Percentiles rank a stretch among this genome's conserved stretches.
Evolutionary conservation across 2,888 invertebrate species (phyloP).

Genomic region (Byasa hedistus): DNA sequence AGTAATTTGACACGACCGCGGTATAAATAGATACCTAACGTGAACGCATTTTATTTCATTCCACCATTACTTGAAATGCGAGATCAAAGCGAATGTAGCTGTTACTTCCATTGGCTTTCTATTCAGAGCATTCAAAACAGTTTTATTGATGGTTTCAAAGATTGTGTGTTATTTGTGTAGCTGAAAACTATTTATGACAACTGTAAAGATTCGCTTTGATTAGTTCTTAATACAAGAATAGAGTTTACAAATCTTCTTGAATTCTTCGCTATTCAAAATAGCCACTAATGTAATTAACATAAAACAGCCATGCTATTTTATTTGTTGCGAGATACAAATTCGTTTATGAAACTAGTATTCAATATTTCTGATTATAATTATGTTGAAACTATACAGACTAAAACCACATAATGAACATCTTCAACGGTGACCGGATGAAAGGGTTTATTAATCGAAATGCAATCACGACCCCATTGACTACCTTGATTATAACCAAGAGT

Average conservation of each 20-base stretch:
- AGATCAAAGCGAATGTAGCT: constrained; percentile 28
- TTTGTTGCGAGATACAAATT: too few species aligned
- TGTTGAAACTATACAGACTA: background rate
- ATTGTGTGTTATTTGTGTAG: constrained; percentile 19
- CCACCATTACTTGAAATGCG: constrained; percentile 27
- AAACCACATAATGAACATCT: background rate
- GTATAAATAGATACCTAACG: constrained; percentile 28
- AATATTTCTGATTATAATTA: background rate
- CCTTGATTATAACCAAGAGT: background rate
- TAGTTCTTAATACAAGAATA: background rate
- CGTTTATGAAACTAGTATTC: too few species aligned
- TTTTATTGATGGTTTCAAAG: constrained; percentile 27
- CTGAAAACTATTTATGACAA: background rate
- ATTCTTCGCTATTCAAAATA: too few species aligned
- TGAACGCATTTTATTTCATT: constrained; percentile 28
- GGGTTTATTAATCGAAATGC: background rate
- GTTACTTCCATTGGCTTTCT: constrained; percentile 29
- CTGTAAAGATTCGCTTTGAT: background rate
- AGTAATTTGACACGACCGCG: constrained; percentile 37
- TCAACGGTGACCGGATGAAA: background rate
- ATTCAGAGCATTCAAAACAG: constrained; percentile 26
- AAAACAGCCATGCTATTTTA: too few species aligned
- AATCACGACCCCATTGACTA: background rate
- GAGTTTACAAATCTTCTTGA: too few species aligned
- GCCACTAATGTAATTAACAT: too few species aligned